Evolutionary conservation across 2,888 invertebrate genomes (phyloP).

Genomic region (Chaitophorus viminalis): DNA sequence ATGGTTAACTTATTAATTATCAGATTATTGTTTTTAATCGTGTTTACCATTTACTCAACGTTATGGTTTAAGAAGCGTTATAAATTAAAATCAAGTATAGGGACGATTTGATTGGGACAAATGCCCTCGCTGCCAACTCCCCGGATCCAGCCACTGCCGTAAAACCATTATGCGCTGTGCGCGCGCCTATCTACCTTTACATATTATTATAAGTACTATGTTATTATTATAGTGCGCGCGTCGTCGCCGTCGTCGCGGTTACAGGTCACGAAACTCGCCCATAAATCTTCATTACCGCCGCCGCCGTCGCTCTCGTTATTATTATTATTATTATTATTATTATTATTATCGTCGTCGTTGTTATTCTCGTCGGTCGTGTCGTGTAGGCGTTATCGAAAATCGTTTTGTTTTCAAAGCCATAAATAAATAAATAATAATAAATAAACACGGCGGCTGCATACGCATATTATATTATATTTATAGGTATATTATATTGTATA

Average conservation of each 20-base stretch:
- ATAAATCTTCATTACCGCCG: conserved; percentile 54
- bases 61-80: too few relatives aligned
- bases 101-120: too few relatives aligned
- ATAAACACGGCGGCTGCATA: not conserved
- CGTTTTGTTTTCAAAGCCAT: conserved; percentile 46
- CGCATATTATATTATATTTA: too few relatives aligned
- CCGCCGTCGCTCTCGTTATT: not conserved
- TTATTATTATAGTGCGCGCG: not conserved
- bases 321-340: conserved; percentile 18
- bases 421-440: not conserved
- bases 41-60: too few relatives aligned
- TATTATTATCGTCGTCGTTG: not conserved
- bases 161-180: too few relatives aligned
- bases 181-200: not conserved
- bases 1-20: too few relatives aligned
- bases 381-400: conserved; percentile 42
- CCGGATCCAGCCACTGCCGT: too few relatives aligned
- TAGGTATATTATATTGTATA: too few relatives aligned
- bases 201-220: not conserved
- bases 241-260: not conserved
- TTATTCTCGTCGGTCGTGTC: conserved; percentile 11
- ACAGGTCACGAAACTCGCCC: conserved; percentile 48
- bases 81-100: too few relatives aligned
- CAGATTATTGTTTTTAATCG: too few relatives aligned
- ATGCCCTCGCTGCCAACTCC: too few relatives aligned